phyloP scores from a whole-genome alignment of 2,113 vertebrate species.

The Gulo gulo region DNA sequence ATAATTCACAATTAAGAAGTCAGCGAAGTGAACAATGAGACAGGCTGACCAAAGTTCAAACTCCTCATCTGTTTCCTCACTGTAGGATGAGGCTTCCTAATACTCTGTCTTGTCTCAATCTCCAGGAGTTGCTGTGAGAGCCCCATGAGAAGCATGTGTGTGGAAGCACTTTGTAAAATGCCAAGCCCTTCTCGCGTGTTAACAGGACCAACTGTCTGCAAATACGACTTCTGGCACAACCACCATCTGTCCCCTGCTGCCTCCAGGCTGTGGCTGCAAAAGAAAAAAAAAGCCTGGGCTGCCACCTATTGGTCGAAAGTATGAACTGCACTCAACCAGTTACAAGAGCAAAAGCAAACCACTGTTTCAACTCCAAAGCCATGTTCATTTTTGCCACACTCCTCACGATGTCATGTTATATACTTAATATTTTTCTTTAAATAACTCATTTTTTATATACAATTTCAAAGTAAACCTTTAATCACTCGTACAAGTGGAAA shows the following conservation, averaged over 20 bases:
- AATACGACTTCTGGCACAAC: not conserved
- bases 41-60: not conserved
- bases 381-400: not conserved
- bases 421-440: not conserved
- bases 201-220: not conserved
- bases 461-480: slow-evolving; percentile 22
- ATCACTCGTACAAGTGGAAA: slow-evolving; percentile 16
- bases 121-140: not conserved
- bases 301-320: slow-evolving; percentile 59
- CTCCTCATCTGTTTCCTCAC: not conserved
- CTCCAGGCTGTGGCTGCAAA: not conserved
- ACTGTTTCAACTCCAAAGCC: not conserved
- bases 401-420: not conserved
- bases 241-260: not conserved
- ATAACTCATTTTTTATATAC: not conserved
- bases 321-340: not conserved
- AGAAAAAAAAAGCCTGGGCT: not conserved
- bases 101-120: not conserved
- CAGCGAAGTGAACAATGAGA: not conserved
- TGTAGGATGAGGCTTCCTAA: not conserved
- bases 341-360: not conserved
- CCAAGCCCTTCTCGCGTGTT: not conserved
- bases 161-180: slow-evolving; percentile 20
- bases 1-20: not conserved
- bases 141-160: not conserved